Percentiles rank a stretch among this genome's conserved stretches.
Conservation (phyloP, 1,140 invertebrate genomes). For the Babylonia areolata region DNA sequence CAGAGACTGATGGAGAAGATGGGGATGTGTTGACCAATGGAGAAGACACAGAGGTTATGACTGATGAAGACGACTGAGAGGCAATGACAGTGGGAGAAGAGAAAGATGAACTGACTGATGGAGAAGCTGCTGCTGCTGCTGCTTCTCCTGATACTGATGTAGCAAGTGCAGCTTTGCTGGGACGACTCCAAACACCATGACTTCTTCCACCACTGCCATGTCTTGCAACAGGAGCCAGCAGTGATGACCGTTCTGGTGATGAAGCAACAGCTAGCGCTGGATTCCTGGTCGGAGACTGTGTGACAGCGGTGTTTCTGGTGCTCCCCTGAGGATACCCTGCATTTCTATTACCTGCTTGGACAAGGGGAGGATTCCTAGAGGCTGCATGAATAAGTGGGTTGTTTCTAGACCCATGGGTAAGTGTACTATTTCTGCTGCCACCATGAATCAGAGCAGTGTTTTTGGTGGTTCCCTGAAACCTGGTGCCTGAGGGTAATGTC, state of each 20-base stretch:
- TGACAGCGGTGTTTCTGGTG: neutral
- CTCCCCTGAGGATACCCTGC: neutral
- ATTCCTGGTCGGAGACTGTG: neutral
- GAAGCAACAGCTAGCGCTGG: neutral
- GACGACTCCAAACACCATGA: conserved; percentile 3
- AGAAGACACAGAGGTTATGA: neutral
- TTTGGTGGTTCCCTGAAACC: conserved; percentile 13
- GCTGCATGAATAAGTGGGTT: neutral
- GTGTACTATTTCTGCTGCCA: neutral
- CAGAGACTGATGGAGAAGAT: neutral
- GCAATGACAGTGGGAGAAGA: neutral
- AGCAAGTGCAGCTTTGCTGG: neutral
- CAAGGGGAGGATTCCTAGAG: neutral
- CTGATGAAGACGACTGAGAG: neutral
- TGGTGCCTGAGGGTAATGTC: conserved; percentile 4
- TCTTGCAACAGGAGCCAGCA: neutral
- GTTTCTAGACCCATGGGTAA: neutral
- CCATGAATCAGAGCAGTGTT: conserved; percentile 2
- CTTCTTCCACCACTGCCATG: neutral
- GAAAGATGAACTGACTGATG: neutral
- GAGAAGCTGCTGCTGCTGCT: neutral
- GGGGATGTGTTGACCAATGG: neutral
- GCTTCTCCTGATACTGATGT: neutral
- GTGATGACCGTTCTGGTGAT: neutral
- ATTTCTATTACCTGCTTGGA: neutral